A percentile compares a stretch with the other conserved stretches of the same genome.
phyloP scores from a whole-genome alignment of 1,140 invertebrate species.

The Matsumurasca onukii region DNA sequence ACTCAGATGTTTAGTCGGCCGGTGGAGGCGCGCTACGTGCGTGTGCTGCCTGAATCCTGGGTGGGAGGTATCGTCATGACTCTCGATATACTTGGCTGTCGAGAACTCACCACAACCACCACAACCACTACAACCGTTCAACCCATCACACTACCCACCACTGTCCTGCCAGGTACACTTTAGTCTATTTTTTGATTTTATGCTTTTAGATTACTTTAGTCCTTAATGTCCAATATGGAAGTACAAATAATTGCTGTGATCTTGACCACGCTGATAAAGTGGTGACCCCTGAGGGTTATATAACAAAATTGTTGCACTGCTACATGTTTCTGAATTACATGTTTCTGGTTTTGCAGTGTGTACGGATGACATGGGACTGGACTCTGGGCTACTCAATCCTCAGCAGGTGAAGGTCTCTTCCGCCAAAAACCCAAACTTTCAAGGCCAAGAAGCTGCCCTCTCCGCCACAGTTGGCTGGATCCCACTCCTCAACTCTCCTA shows the following conservation, averaged over 20 bases:
- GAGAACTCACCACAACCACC: constrained; percentile 1
- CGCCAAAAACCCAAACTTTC: constrained; percentile 26
- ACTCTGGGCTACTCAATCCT: constrained; percentile 29
- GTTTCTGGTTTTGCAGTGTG: constrained; percentile 34
- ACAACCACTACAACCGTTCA: background rate
- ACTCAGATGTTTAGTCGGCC: constrained; percentile 61
- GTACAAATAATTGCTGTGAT: no score
- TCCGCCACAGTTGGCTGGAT: constrained; percentile 36
- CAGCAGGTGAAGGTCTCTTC: constrained; percentile 37
- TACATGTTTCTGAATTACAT: background rate
- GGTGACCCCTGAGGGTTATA: no score
- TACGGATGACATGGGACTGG: constrained; percentile 38
- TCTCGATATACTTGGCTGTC: constrained; percentile 74
- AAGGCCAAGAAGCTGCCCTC: constrained; percentile 31
- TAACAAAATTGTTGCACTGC: no score
- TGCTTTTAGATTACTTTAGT: no score
- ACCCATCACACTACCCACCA: constrained; percentile 7
- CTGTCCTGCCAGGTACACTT: constrained; percentile 21
- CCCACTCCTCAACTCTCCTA: constrained; percentile 37
- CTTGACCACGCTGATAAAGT: no score
- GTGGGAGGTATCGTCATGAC: constrained; percentile 68
- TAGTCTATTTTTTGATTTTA: background rate
- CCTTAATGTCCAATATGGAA: no score
- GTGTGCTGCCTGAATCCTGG: constrained; percentile 74
- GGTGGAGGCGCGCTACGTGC: constrained; percentile 70